These are phyloP conservation scores for Anagyrus pseudococci DNA, from an alignment of 2,888 invertebrate genomes.

Conservation along the genomic window DNA sequence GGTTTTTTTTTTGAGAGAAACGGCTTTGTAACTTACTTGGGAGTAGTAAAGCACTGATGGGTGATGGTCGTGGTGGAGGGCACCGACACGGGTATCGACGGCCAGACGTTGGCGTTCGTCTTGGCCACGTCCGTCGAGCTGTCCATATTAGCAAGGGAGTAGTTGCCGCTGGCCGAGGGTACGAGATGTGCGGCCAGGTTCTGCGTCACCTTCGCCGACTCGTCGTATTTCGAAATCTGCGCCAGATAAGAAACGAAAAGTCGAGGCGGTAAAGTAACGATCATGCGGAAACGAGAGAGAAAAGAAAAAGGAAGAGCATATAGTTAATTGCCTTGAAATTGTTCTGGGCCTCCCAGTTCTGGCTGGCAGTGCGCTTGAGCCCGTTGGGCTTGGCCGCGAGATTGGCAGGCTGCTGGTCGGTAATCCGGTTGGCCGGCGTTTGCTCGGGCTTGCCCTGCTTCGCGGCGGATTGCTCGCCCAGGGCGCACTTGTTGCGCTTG, in stretches of 20 bases:
- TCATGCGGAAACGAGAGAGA: no score
- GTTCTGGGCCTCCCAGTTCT: constrained; percentile 68
- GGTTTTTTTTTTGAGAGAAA: no score
- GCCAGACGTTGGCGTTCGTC: constrained; percentile 67
- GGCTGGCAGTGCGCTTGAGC: constrained; percentile 69
- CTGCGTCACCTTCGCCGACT: constrained; percentile 38
- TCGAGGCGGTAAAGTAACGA: no score
- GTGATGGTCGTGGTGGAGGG: constrained; percentile 46
- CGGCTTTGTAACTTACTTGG: constrained; percentile 44
- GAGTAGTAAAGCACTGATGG: constrained; percentile 39
- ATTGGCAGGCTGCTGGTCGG: background rate
- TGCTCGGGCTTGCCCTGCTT: constrained; percentile 59
- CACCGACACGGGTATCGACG: constrained; percentile 67
- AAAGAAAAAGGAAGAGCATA: no score
- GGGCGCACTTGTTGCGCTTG: constrained; percentile 62
- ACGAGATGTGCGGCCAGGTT: constrained; percentile 35
- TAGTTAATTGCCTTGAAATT: constrained; percentile 59
- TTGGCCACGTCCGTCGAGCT: constrained; percentile 44
- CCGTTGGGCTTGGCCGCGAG: constrained; percentile 47
- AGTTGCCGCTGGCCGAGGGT: constrained; percentile 37
- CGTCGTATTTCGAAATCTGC: constrained; percentile 49
- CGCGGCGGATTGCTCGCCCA: constrained; percentile 55
- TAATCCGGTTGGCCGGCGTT: background rate
- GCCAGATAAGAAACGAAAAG: no score
- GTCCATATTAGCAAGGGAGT: constrained; percentile 30